Percentiles rank a stretch among this genome's conserved stretches.
Conservation (phyloP, 1,140 invertebrate genomes). For the Luehdorfia chinensis region DNA sequence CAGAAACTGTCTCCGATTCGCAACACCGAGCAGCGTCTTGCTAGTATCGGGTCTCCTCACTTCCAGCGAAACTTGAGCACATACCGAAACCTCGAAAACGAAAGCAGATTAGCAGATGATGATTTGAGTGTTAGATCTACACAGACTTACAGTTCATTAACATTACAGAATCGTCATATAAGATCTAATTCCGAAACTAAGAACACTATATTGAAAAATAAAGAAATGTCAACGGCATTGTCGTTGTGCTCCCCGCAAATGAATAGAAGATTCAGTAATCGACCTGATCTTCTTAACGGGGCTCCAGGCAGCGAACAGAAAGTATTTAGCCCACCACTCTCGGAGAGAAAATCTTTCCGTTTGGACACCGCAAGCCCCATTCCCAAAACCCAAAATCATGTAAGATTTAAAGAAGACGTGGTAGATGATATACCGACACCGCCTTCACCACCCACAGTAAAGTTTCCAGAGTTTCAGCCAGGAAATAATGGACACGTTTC, state of each 20-base stretch:
- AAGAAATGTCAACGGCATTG: slow-evolving; percentile 67
- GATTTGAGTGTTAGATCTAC: slow-evolving; percentile 53
- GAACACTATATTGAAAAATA: slow-evolving; percentile 69
- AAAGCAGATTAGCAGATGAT: slow-evolving; percentile 54
- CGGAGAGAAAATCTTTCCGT: slow-evolving; percentile 51
- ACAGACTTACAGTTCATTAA: slow-evolving; percentile 72
- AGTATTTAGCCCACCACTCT: slow-evolving; percentile 50
- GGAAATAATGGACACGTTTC: slow-evolving; percentile 78
- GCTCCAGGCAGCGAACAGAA: slow-evolving; percentile 47
- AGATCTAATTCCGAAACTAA: slow-evolving; percentile 73
- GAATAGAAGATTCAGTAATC: slow-evolving; percentile 68
- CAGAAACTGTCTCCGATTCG: slow-evolving; percentile 63
- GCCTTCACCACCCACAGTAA: slow-evolving; percentile 69
- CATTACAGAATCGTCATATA: slow-evolving; percentile 63
- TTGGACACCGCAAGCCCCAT: slow-evolving; percentile 48
- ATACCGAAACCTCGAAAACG: slow-evolving; percentile 74
- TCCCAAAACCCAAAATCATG: slow-evolving; percentile 65
- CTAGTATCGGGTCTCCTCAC: slow-evolving; percentile 79
- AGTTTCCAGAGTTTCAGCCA: slow-evolving; percentile 59
- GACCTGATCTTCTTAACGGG: slow-evolving; percentile 58
- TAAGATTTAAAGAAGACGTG: slow-evolving; percentile 70
- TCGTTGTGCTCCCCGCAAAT: slow-evolving; percentile 76
- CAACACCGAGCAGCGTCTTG: slow-evolving; percentile 69
- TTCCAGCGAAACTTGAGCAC: slow-evolving; percentile 76
- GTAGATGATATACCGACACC: slow-evolving; percentile 68